These are phyloP conservation scores for Sminthurides aquaticus DNA, from an alignment of 2,888 invertebrate species.

Conservation along the genomic window DNA sequence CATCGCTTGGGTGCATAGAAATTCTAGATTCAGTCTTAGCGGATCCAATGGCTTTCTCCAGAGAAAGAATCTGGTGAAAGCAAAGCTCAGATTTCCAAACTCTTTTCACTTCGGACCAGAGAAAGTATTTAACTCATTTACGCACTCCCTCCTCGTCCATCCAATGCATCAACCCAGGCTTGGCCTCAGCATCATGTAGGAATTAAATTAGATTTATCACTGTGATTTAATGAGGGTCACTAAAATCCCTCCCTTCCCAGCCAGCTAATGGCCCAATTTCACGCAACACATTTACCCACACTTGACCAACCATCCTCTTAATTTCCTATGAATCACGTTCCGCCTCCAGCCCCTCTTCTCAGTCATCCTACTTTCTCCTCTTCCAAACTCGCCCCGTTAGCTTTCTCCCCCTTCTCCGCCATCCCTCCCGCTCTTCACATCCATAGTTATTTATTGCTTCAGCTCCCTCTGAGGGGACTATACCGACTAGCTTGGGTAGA, in stretches of 20 bases:
- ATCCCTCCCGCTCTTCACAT: not conserved
- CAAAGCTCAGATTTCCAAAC: too few species aligned
- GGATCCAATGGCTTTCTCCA: too few species aligned
- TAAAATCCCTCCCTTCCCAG: not conserved
- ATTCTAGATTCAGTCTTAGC: too few species aligned
- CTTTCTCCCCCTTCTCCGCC: not conserved
- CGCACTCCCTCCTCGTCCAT: too few species aligned
- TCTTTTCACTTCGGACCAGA: too few species aligned
- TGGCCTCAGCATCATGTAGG: not conserved
- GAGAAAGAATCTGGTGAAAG: too few species aligned
- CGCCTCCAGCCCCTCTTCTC: not conserved
- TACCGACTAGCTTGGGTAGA: too few species aligned
- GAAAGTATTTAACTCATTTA: too few species aligned
- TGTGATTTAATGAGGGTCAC: conserved; percentile 2
- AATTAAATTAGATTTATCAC: not conserved
- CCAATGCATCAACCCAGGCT: not conserved
- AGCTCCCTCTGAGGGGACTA: not conserved
- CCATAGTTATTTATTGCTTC: not conserved
- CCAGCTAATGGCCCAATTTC: not conserved
- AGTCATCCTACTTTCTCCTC: not conserved
- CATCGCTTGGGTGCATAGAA: too few species aligned
- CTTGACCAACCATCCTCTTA: conserved; percentile 3
- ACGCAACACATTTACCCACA: not conserved
- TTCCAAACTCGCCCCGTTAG: not conserved
- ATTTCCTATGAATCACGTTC: conserved; percentile 7